Evolutionary conservation across 2,888 invertebrate species (phyloP), one percentile per base, ranked within the genome.

Genomic region (Drosophila heteroneura): DNA sequence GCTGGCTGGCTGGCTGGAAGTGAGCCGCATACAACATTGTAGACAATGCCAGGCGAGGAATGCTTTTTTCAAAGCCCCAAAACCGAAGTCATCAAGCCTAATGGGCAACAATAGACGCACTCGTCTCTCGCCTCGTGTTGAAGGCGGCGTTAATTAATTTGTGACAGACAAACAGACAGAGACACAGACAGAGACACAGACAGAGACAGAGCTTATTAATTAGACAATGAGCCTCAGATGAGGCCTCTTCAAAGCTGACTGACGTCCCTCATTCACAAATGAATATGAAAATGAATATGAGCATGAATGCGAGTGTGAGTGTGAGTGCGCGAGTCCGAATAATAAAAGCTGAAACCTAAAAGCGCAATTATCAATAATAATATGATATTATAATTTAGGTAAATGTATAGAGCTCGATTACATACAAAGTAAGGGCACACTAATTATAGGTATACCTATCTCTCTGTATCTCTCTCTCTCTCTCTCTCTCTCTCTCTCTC

Each of bases 341-440:
- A 57, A 65, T 58, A 54, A 74, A 69, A 64, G 69, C 71, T 75
- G 68, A 78, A 79, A 79, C 81, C 80, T 86, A 82, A 85, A 79
- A 79, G 74, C 68, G 71, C 84, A 84, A 88, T 91, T 90, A 91
- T 66, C 76, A 80, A 70, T 91, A 86, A 90, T 88, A 80, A 84
- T 84, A 83, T 76, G 87, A 83, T 82, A 88, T 82, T 90, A 80
- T 81, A 83, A 85, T 85, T 77, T 74, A 72, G 63, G 60, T 79
- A 76, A 83, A 79, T 86, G 79, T 62, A 78, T 79, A 68, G 28
- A 28, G 80, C 78, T 71, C 62, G 65, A 67, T 64, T 63, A 57
- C 60, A 69, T 60, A 80, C 49, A 62, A 59, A 59, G 51, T 70
- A 60, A 62, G 74, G 69, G 64, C 47, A 67, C 59, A 53, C 51